Evolutionary conservation across 2,113 vertebrate species (phyloP).

Genomic region (Engraulis encrasicolus): DNA sequence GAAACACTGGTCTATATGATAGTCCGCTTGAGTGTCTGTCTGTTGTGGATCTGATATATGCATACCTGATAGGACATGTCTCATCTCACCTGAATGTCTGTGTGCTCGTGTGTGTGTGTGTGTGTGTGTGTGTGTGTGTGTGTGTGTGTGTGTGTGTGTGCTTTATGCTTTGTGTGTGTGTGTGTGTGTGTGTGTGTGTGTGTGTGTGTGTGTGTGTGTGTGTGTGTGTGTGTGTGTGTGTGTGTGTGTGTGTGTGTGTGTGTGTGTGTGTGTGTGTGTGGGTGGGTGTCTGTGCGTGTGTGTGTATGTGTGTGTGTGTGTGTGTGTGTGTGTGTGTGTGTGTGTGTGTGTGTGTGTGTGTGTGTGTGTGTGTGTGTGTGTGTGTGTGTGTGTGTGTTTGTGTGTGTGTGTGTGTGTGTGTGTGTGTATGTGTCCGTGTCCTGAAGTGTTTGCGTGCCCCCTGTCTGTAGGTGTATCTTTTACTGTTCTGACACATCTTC

Average conservation of each 20-base stretch:
- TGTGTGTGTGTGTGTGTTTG: neutral
- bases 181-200: neutral
- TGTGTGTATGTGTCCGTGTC: too few relatives aligned
- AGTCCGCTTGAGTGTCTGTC: too few relatives aligned
- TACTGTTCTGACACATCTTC: neutral
- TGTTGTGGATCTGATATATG: too few relatives aligned
- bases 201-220: neutral
- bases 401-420: too few relatives aligned
- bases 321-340: conserved; percentile 24
- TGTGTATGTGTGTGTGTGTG: neutral
- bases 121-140: neutral
- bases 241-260: neutral
- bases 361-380: neutral
- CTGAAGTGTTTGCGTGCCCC: too few relatives aligned
- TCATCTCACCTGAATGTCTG: neutral
- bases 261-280: too few relatives aligned
- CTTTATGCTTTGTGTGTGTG: too few relatives aligned
- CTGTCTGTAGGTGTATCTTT: neutral
- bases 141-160: neutral
- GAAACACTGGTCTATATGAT: too few relatives aligned
- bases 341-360: neutral
- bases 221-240: neutral
- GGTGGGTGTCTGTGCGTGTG: too few relatives aligned
- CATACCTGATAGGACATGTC: too few relatives aligned
- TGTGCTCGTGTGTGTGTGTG: neutral